phyloP scores from a whole-genome alignment of 2,113 vertebrate species.

The Orcinus orca region DNA sequence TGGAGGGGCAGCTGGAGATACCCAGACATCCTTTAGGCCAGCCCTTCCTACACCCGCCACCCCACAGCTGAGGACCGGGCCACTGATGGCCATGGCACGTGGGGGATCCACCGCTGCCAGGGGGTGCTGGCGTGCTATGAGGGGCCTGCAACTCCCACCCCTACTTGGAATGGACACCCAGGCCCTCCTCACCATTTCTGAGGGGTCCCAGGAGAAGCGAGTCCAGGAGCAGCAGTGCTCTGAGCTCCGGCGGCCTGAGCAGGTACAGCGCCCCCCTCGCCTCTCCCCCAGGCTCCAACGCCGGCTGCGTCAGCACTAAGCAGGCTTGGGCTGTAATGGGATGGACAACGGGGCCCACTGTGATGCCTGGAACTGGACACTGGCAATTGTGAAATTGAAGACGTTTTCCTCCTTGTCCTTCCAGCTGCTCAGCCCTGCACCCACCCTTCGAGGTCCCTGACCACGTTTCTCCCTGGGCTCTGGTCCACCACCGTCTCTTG shows the following conservation, averaged over 20 bases:
- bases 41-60: background rate
- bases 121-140: background rate
- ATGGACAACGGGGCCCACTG: background rate
- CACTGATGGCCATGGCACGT: background rate
- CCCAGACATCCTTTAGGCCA: background rate
- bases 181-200: background rate
- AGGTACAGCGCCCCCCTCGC: fast-evolving
- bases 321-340: background rate
- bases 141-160: background rate
- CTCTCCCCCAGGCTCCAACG: background rate
- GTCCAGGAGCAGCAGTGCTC: background rate
- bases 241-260: background rate
- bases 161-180: background rate
- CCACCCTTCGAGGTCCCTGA: background rate
- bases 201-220: background rate
- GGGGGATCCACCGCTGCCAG: background rate
- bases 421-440: background rate
- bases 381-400: too few species aligned
- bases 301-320: background rate
- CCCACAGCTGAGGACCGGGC: background rate
- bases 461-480: background rate
- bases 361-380: background rate
- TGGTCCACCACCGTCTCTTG: too few species aligned
- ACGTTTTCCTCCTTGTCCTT: background rate
- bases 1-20: background rate